phyloP scores from a whole-genome alignment of 1,140 invertebrate genomes.

The Papilio polyxenes region DNA sequence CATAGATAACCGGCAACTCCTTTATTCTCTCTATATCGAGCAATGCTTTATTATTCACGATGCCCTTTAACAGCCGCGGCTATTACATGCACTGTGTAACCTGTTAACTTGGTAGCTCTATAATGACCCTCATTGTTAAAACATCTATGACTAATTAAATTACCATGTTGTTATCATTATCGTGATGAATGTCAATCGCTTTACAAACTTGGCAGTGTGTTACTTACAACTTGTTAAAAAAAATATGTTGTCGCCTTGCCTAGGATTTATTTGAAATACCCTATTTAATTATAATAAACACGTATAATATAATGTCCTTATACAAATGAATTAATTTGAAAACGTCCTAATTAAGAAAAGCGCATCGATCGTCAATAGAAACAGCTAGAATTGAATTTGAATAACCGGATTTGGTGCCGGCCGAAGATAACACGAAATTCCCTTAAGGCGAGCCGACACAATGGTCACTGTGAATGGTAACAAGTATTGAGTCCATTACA shows the following conservation, averaged over 20 bases:
- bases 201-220: not conserved
- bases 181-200: not conserved
- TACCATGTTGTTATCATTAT: not conserved
- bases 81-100: conserved; percentile 56
- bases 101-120: conserved; percentile 36
- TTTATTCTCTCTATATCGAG: conserved; percentile 72
- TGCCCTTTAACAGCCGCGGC: conserved; percentile 62
- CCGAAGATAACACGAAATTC: conserved; percentile 36
- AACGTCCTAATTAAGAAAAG: conserved; percentile 33
- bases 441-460: conserved; percentile 36
- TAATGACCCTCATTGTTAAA: conserved; percentile 27
- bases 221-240: not conserved
- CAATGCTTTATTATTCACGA: conserved; percentile 59
- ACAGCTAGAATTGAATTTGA: conserved; percentile 28
- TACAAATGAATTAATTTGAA: not conserved
- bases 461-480: conserved; percentile 31
- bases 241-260: not conserved
- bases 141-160: conserved; percentile 22
- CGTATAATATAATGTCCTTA: not conserved
- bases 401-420: conserved; percentile 36
- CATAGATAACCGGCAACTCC: conserved; percentile 76
- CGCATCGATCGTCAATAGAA: conserved; percentile 20
- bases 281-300: not conserved
- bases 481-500: conserved; percentile 31
- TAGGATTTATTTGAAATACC: too few species aligned